Percentiles rank a stretch among this genome's conserved stretches.
phyloP scores from a whole-genome alignment of 2,113 vertebrate species.

The Gymnocephalus cernua region DNA sequence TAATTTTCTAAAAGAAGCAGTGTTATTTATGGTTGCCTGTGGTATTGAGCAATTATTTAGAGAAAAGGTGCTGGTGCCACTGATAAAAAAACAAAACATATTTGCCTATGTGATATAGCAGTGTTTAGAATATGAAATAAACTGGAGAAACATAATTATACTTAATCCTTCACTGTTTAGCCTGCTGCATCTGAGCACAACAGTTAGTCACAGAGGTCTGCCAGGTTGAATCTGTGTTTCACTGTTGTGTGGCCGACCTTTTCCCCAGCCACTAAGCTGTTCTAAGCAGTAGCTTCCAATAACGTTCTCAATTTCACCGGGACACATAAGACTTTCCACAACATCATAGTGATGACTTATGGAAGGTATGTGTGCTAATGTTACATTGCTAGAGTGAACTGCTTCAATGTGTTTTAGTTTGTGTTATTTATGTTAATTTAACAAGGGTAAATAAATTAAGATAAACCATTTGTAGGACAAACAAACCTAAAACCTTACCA shows the following conservation, averaged over 20 bases:
- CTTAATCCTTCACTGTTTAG: neutral
- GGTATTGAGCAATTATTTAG: neutral
- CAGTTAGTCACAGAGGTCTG: neutral
- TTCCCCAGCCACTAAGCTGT: conserved; percentile 35
- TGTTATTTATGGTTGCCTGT: conserved; percentile 15
- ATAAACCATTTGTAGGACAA: neutral
- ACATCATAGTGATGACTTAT: conserved; percentile 28
- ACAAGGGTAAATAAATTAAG: neutral
- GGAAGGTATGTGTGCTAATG: conserved; percentile 50
- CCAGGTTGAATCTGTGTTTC: conserved; percentile 8
- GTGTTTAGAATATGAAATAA: conserved; percentile 1
- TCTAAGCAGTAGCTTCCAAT: conserved; percentile 28
- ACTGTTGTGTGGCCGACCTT: conserved; percentile 33
- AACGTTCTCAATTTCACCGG: conserved; percentile 41
- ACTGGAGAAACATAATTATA: neutral
- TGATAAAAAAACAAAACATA: neutral
- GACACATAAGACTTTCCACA: conserved; percentile 54
- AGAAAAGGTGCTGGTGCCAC: neutral
- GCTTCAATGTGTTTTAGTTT: conserved; percentile 11
- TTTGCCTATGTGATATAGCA: neutral
- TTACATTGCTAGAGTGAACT: neutral
- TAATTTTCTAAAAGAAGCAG: conserved; percentile 45
- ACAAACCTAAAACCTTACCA: neutral
- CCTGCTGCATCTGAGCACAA: neutral
- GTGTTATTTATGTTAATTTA: neutral